Percentiles rank a stretch among this genome's conserved stretches.
These are phyloP conservation scores for Ornithoptera priamus DNA, from an alignment of 2,888 invertebrate genomes.

Conservation along the genomic window DNA sequence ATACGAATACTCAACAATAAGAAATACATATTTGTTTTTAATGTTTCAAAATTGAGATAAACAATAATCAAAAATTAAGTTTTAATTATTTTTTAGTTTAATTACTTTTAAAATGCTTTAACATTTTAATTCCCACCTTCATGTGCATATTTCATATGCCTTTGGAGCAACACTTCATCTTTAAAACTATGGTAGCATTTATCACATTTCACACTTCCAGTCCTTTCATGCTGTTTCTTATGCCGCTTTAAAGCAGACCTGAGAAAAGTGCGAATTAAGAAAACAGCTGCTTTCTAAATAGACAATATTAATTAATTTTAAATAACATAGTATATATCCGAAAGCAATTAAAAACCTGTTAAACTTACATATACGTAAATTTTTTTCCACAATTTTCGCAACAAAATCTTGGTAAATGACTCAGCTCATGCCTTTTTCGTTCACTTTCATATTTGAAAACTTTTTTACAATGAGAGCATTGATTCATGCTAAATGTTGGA, in stretches of 20 bases:
- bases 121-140: slow-evolving; percentile 49
- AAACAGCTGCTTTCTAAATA: neutral
- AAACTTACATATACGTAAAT: slow-evolving; percentile 71
- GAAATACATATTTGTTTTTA: no score
- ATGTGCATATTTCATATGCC: slow-evolving; percentile 71
- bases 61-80: neutral
- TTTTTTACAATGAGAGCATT: slow-evolving; percentile 60
- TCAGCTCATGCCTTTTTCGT: slow-evolving; percentile 64
- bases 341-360: neutral
- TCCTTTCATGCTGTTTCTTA: slow-evolving; percentile 67
- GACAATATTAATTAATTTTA: neutral
- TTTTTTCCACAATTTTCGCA: slow-evolving; percentile 69
- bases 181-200: slow-evolving; percentile 60
- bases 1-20: no score
- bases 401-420: slow-evolving; percentile 62
- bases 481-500: slow-evolving; percentile 34
- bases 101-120: no score
- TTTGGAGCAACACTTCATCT: slow-evolving; percentile 61
- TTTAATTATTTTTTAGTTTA: neutral
- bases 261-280: neutral
- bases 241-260: slow-evolving; percentile 67
- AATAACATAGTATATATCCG: neutral
- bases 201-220: slow-evolving; percentile 55
- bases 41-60: no score
- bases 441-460: slow-evolving; percentile 69